Conservation (phyloP, 2,113 vertebrate genomes). For the Cinclus cinclus region DNA sequence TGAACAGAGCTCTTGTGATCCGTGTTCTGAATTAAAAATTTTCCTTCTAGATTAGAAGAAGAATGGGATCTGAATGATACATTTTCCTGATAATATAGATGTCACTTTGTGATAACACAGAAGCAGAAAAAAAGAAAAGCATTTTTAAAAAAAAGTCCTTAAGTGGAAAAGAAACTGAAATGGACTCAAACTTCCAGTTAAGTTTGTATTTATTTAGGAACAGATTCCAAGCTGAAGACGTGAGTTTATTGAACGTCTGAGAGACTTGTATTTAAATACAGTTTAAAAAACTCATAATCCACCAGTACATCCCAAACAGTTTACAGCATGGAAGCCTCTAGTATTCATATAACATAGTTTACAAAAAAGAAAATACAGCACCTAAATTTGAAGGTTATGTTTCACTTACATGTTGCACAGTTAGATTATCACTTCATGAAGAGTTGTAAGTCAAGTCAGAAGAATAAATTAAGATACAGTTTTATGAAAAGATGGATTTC, state of each 20-base stretch:
- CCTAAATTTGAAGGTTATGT: constrained; percentile 60
- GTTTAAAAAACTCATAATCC: not conserved
- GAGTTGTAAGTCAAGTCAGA: not conserved
- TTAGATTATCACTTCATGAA: constrained; percentile 53
- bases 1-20: not conserved
- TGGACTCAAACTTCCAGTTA: not conserved
- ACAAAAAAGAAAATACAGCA: constrained; percentile 17
- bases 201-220: not conserved
- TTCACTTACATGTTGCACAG: constrained; percentile 42
- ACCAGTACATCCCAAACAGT: not conserved
- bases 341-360: constrained; percentile 27
- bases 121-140: not conserved
- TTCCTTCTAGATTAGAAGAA: not conserved
- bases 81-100: not conserved
- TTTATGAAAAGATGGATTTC: not conserved
- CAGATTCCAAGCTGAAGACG: constrained; percentile 28
- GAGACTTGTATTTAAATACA: constrained; percentile 58
- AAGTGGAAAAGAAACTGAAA: not conserved
- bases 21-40: not conserved
- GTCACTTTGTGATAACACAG: not conserved
- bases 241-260: constrained; percentile 69
- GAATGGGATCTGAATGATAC: not conserved
- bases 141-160: not conserved
- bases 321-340: not conserved
- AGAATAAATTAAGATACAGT: not conserved